Conservation (phyloP, 2,797 vertebrate species). For the Bradypodion pumilum region DNA sequence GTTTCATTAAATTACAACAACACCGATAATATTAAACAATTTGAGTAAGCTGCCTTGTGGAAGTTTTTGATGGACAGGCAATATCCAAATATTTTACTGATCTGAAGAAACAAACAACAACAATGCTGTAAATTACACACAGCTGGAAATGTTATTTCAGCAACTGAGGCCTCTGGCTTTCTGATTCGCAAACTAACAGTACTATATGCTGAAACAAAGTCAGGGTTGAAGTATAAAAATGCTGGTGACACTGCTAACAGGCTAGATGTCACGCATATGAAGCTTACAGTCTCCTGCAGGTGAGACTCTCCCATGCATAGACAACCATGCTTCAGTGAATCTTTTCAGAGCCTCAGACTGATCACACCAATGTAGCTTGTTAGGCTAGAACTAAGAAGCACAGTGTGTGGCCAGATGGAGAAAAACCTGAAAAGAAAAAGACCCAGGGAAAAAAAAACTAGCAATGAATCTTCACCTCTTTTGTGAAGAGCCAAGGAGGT, state of each 20-base stretch:
- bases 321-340: neutral
- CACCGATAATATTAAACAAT: neutral
- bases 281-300: neutral
- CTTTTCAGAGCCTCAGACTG: neutral
- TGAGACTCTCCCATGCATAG: neutral
- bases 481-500: neutral
- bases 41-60: neutral
- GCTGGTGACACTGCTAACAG: neutral
- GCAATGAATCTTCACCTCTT: neutral
- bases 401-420: neutral
- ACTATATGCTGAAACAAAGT: neutral
- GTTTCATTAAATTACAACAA: neutral
- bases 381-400: conserved; percentile 16
- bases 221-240: neutral
- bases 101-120: neutral
- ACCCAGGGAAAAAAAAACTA: neutral
- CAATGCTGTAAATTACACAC: neutral
- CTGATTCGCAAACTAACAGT: neutral
- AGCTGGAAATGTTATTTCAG: neutral
- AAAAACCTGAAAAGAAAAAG: neutral
- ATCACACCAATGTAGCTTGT: conserved; percentile 1
- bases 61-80: neutral
- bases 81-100: neutral
- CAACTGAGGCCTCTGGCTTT: neutral
- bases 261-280: neutral